phyloP scores from a whole-genome alignment of 2,888 invertebrate genomes.

The Hesperia comma region DNA sequence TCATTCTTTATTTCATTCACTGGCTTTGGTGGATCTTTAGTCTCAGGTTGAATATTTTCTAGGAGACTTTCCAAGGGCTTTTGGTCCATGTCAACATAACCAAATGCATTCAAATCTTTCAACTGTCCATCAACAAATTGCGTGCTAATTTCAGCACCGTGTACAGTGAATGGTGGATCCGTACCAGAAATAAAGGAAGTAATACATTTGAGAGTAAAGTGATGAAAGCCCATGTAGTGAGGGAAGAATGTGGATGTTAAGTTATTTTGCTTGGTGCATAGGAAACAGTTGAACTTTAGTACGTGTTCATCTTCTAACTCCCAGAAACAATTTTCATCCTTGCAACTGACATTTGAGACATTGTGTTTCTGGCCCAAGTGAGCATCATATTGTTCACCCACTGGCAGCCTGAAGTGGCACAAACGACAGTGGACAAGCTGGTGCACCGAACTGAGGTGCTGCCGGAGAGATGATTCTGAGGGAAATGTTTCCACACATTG shows the following conservation, averaged over 20 bases:
- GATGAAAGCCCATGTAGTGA: constrained; percentile 77
- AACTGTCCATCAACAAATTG: constrained; percentile 67
- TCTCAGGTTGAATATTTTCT: constrained; percentile 19
- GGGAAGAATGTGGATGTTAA: constrained; percentile 62
- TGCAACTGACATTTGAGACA: constrained; percentile 61
- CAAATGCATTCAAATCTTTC: constrained; percentile 59
- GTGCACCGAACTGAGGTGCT: constrained; percentile 65
- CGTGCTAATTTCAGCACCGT: constrained; percentile 70
- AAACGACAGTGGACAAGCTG: constrained; percentile 74
- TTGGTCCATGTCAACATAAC: constrained; percentile 64
- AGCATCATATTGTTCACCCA: constrained; percentile 65
- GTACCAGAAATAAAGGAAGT: constrained; percentile 64
- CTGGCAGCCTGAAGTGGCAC: constrained; percentile 70
- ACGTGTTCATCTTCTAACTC: constrained; percentile 61
- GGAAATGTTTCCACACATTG: constrained; percentile 70
- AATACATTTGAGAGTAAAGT: constrained; percentile 76
- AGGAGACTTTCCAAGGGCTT: constrained; percentile 42
- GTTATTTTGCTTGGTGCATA: constrained; percentile 68
- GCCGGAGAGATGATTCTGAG: constrained; percentile 59
- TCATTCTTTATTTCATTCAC: constrained; percentile 55
- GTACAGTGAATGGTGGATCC: constrained; percentile 66
- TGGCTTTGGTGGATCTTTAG: constrained; percentile 49
- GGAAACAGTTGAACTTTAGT: constrained; percentile 63
- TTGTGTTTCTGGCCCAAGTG: constrained; percentile 75
- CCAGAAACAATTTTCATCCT: constrained; percentile 66